Conservation (phyloP, 2,113 vertebrate genomes). For the Tringa solitaria region DNA sequence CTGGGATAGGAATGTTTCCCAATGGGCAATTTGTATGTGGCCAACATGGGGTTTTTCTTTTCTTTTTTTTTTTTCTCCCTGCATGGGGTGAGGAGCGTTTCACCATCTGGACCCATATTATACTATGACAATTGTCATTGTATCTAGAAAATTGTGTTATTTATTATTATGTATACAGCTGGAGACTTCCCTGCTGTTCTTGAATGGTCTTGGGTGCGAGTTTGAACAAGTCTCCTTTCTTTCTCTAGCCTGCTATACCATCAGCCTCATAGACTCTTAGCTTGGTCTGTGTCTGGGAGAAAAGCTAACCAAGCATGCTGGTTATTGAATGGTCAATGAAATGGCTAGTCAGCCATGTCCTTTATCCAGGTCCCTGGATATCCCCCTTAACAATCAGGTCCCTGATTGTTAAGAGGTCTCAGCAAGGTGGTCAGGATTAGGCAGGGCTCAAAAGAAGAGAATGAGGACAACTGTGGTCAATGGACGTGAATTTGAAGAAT, state of each 20-base stretch:
- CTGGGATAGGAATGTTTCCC: not conserved
- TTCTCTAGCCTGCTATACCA: not conserved
- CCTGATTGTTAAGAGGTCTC: not conserved
- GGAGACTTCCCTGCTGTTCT: not conserved
- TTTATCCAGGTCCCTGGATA: not conserved
- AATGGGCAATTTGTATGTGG: not conserved
- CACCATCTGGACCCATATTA: not conserved
- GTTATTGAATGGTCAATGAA: not conserved
- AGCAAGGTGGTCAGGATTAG: not conserved
- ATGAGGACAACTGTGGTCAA: not conserved
- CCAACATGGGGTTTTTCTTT: not conserved
- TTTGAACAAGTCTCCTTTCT: not conserved
- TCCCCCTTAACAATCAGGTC: too few species aligned
- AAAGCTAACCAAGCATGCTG: not conserved
- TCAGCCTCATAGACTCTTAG: not conserved
- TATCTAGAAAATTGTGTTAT: not conserved
- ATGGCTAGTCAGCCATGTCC: not conserved
- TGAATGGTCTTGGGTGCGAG: not conserved
- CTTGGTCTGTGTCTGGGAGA: not conserved
- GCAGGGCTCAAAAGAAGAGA: not conserved
- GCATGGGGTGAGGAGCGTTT: not conserved
- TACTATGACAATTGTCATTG: not conserved
- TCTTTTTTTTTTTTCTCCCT: not conserved
- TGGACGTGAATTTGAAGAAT: not conserved
- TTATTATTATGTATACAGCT: not conserved